A percentile compares a stretch with the other conserved stretches of the same genome.
Evolutionary conservation across 2,888 invertebrate species (phyloP).

Genomic region (Sinopyrophorus schimmeli): DNA sequence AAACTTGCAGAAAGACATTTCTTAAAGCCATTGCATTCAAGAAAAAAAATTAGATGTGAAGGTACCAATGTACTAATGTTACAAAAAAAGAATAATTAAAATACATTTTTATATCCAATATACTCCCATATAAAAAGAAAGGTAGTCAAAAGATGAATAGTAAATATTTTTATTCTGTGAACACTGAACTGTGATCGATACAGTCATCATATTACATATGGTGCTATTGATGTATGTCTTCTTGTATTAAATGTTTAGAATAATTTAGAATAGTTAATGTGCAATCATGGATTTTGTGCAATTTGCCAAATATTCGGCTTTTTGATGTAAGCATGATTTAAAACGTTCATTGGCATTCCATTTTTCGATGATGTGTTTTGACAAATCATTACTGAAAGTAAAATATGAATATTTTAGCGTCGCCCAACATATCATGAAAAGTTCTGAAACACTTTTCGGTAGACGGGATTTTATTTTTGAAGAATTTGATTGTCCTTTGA

Average conservation of each 20-base stretch:
- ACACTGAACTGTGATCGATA: slow-evolving; percentile 30
- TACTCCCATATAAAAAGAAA: background rate
- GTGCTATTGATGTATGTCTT: slow-evolving; percentile 40
- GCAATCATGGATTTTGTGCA: slow-evolving; percentile 42
- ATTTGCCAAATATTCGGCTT: slow-evolving; percentile 33
- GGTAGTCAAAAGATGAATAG: background rate
- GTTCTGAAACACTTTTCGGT: slow-evolving; percentile 26
- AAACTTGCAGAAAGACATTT: background rate
- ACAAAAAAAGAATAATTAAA: background rate
- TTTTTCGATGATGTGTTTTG: no score
- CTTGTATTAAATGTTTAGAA: slow-evolving; percentile 29
- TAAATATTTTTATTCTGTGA: slow-evolving; percentile 22
- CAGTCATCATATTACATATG: slow-evolving; percentile 51
- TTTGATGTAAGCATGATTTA: slow-evolving; percentile 22
- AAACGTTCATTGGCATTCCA: slow-evolving; percentile 14
- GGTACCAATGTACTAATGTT: no score
- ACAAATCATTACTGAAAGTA: no score
- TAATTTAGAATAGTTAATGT: slow-evolving; percentile 38
- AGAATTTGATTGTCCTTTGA: slow-evolving; percentile 36
- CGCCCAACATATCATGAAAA: slow-evolving; percentile 26
- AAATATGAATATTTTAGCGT: slow-evolving; percentile 18
- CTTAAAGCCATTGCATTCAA: no score
- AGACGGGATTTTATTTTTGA: slow-evolving; percentile 34
- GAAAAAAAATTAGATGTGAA: no score
- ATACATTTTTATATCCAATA: background rate